These are phyloP conservation scores for Plectropomus leopardus DNA, from an alignment of 2,113 vertebrate genomes.

Conservation along the genomic window DNA sequence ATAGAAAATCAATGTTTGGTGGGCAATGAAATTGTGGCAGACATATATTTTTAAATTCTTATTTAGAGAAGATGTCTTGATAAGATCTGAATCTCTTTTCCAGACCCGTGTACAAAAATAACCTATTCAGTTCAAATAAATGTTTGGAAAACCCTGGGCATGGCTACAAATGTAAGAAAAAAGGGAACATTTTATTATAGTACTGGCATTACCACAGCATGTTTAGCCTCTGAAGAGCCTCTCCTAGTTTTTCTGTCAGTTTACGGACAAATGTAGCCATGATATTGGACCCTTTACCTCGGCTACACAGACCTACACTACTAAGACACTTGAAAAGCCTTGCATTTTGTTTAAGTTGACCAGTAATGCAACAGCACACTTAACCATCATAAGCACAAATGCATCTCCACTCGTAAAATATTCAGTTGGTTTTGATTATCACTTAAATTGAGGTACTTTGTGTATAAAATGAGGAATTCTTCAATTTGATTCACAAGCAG, in stretches of 20 bases:
- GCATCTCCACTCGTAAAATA: background rate
- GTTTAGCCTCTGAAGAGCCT: background rate
- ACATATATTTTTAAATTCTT: too few relatives aligned
- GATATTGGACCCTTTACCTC: background rate
- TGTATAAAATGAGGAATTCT: background rate
- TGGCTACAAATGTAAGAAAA: background rate
- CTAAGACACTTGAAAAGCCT: background rate
- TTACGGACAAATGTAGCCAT: background rate
- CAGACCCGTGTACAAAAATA: too few relatives aligned
- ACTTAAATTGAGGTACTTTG: background rate
- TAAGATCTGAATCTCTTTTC: too few relatives aligned
- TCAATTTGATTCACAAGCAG: conserved; percentile 3
- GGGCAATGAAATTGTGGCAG: too few relatives aligned
- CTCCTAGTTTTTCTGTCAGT: background rate
- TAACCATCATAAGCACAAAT: background rate
- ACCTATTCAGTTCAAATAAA: too few relatives aligned
- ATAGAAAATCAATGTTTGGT: too few relatives aligned
- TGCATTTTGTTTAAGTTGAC: background rate
- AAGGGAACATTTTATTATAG: background rate
- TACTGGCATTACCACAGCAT: background rate
- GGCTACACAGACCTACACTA: background rate
- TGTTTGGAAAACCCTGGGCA: too few relatives aligned
- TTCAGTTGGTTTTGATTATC: background rate
- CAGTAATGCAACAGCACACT: background rate
- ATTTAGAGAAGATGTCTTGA: too few relatives aligned